Percentiles rank a stretch among this genome's conserved stretches.
These are phyloP conservation scores for Drosophila meridiana DNA, from an alignment of 2,888 invertebrate species.

Conservation along the genomic window DNA sequence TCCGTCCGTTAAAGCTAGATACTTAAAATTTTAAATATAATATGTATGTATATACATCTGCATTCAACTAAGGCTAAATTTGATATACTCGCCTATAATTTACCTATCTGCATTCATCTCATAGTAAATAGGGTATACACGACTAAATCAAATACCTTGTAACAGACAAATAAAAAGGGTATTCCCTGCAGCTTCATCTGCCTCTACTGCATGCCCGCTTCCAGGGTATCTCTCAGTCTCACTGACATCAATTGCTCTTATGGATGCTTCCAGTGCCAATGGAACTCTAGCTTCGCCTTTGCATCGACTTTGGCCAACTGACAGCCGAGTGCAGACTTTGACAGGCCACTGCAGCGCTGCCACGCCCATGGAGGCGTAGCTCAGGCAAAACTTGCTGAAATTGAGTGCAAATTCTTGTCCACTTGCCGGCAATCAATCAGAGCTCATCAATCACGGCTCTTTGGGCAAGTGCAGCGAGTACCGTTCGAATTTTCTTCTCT, in stretches of 20 bases:
- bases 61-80: no score
- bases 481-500: neutral
- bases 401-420: conserved; percentile 41
- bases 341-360: conserved; percentile 3
- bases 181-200: neutral
- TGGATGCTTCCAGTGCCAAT: neutral
- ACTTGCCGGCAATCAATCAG: conserved; percentile 37
- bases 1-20: no score
- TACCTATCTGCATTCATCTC: neutral
- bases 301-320: conserved; percentile 7
- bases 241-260: neutral
- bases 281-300: conserved; percentile 6
- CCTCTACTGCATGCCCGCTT: neutral
- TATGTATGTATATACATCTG: no score
- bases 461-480: conserved; percentile 10
- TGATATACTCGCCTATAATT: no score
- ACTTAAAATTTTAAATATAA: no score
- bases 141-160: neutral
- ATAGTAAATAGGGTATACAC: neutral
- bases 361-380: neutral
- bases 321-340: conserved; percentile 25
- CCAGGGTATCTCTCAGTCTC: neutral
- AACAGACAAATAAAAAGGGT: neutral
- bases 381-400: conserved; percentile 1
- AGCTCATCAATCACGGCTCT: conserved; percentile 37